Percentiles rank a stretch among this genome's conserved stretches.
Evolutionary conservation across 53 echinoderm and acorn worm species (phyloP).

Genomic region (Mesocentrotus franciscanus): DNA sequence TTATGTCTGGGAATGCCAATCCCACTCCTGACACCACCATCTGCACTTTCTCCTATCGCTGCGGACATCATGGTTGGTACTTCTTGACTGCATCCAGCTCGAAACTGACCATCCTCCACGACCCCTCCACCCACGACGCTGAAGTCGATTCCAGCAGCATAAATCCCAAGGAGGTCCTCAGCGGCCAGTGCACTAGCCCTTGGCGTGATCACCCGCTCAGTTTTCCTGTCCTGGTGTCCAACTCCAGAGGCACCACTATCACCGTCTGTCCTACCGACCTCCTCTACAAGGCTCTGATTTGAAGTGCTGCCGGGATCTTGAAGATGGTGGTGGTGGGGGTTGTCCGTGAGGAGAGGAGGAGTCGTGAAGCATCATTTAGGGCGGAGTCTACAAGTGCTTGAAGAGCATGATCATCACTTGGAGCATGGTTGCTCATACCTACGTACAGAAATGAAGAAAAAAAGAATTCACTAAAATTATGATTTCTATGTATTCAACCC

Average conservation of each 20-base stretch:
- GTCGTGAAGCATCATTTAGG: conserved; percentile 53
- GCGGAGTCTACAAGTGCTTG: conserved; percentile 61
- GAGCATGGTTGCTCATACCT: conserved; percentile 14
- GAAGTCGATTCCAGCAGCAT: conserved; percentile 60
- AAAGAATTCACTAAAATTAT: background rate
- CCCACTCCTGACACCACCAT: conserved; percentile 25
- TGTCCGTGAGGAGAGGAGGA: background rate
- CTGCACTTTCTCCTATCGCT: background rate
- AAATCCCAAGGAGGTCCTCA: conserved; percentile 54
- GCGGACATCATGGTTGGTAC: background rate
- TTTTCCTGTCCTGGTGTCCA: conserved; percentile 33
- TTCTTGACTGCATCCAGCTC: background rate
- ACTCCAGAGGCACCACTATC: background rate
- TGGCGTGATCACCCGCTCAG: background rate
- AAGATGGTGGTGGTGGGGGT: background rate
- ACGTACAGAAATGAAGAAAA: background rate
- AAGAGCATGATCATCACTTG: conserved; percentile 41
- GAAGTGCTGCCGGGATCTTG: background rate
- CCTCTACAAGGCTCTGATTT: background rate
- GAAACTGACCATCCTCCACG: background rate
- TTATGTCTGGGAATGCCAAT: background rate
- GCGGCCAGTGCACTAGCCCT: conserved; percentile 14
- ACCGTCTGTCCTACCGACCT: conserved; percentile 41
- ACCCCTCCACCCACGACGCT: conserved; percentile 34
- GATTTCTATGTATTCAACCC: background rate